phyloP scores from a whole-genome alignment of 2,888 invertebrate genomes.

The Shargacucullia verbasci region DNA sequence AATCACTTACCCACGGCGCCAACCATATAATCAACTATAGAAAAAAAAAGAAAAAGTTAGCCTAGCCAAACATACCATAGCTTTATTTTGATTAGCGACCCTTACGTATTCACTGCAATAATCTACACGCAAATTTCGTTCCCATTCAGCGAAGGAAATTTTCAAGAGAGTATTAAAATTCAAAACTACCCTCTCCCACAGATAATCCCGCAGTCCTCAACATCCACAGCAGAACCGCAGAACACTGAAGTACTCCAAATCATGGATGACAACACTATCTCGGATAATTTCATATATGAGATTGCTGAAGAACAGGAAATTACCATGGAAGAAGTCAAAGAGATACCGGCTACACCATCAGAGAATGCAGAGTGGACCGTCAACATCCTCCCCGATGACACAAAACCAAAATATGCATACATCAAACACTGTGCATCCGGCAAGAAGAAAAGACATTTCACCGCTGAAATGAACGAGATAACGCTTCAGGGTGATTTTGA shows the following conservation, averaged over 20 bases:
- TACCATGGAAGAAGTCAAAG: slow-evolving; percentile 80
- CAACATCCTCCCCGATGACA: slow-evolving; percentile 78
- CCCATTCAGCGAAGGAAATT: too few relatives aligned
- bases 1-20: too few relatives aligned
- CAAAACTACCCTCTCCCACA: slow-evolving; percentile 46
- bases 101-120: too few relatives aligned
- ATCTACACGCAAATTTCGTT: too few relatives aligned
- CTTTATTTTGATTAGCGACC: too few relatives aligned
- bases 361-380: slow-evolving; percentile 81
- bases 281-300: slow-evolving; percentile 84
- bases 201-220: slow-evolving; percentile 76
- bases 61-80: too few relatives aligned
- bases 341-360: slow-evolving; percentile 65
- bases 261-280: slow-evolving; percentile 75
- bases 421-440: slow-evolving; percentile 78
- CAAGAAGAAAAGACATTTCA: slow-evolving; percentile 83
- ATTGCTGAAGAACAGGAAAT: slow-evolving; percentile 87
- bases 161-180: too few relatives aligned
- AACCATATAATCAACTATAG: too few relatives aligned
- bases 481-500: slow-evolving; percentile 81
- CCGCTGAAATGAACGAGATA: slow-evolving; percentile 81
- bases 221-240: slow-evolving; percentile 51
- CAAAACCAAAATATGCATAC: slow-evolving; percentile 81
- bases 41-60: too few relatives aligned
- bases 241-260: slow-evolving; percentile 71